Percentiles rank a stretch among this genome's conserved stretches.
Evolutionary conservation across 2,797 vertebrate species (phyloP).

Genomic region (Eidolon dupreanum): DNA sequence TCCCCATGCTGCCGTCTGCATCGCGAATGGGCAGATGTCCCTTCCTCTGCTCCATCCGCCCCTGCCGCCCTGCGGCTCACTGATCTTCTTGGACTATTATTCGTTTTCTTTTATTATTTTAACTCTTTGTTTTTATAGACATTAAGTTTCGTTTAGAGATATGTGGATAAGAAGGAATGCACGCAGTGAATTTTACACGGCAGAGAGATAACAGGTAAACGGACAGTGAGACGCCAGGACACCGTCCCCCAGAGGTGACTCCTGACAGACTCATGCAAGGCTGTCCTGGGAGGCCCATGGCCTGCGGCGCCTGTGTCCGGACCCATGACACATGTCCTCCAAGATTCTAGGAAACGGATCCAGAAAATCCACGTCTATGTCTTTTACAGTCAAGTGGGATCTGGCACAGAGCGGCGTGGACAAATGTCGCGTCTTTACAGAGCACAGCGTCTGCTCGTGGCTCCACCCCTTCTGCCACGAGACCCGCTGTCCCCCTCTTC

Average conservation of each 20-base stretch:
- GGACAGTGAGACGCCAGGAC: background rate
- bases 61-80: background rate
- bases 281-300: background rate
- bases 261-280: background rate
- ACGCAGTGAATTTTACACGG: background rate
- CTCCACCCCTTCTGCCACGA: rapidly evolving
- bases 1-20: rapidly evolving
- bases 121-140: background rate
- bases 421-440: background rate
- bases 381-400: background rate
- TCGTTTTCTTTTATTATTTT: background rate
- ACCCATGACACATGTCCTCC: background rate
- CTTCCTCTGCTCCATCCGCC: background rate
- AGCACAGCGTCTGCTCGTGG: too few species aligned
- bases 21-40: background rate
- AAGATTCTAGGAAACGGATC: rapidly evolving
- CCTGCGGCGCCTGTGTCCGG: background rate
- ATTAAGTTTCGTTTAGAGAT: background rate
- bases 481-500: rapidly evolving
- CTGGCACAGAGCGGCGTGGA: rapidly evolving
- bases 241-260: rapidly evolving
- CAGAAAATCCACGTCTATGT: background rate
- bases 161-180: background rate
- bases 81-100: background rate
- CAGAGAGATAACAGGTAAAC: background rate